phyloP scores from a whole-genome alignment of 1,140 invertebrate species.

The Aphelenchoides fujianensis region DNA sequence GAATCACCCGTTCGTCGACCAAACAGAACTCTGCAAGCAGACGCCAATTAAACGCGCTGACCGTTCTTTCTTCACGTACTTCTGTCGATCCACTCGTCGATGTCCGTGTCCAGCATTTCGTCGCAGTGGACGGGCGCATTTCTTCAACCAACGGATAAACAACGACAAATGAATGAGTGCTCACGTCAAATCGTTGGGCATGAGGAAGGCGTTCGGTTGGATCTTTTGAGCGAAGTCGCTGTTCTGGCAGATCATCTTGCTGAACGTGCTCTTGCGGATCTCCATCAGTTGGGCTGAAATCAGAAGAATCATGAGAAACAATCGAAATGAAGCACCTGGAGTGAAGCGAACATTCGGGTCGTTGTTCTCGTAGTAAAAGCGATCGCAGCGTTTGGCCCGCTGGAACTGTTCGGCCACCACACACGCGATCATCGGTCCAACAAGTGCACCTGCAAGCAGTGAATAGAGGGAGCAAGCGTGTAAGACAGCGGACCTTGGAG shows the following conservation, averaged over 20 bases:
- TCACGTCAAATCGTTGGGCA: conserved; percentile 59
- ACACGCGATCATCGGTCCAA: conserved; percentile 79
- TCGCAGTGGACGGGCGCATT: conserved; percentile 54
- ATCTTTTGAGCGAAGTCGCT: conserved; percentile 55
- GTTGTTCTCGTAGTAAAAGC: conserved; percentile 68
- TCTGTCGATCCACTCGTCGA: conserved; percentile 57
- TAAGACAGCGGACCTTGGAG: conserved; percentile 33
- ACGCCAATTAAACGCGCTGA: not conserved
- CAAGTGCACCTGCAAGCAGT: conserved; percentile 69
- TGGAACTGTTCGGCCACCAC: conserved; percentile 90
- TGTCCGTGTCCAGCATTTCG: conserved; percentile 49
- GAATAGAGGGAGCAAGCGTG: not conserved
- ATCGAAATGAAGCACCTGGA: conserved; percentile 40
- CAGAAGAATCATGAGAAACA: conserved; percentile 14
- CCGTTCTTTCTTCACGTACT: conserved; percentile 34
- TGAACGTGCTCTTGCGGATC: conserved; percentile 82
- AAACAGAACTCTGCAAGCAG: conserved; percentile 54
- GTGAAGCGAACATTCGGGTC: conserved; percentile 58
- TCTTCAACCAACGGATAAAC: conserved; percentile 8
- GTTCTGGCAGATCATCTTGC: conserved; percentile 88
- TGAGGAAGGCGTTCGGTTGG: conserved; percentile 59
- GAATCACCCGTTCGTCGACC: conserved; percentile 63
- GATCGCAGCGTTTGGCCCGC: conserved; percentile 68
- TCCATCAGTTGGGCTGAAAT: conserved; percentile 77
- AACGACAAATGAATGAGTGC: conserved; percentile 3